phyloP scores from a whole-genome alignment of 2,888 invertebrate species.

The Xanthorhoe designata region DNA sequence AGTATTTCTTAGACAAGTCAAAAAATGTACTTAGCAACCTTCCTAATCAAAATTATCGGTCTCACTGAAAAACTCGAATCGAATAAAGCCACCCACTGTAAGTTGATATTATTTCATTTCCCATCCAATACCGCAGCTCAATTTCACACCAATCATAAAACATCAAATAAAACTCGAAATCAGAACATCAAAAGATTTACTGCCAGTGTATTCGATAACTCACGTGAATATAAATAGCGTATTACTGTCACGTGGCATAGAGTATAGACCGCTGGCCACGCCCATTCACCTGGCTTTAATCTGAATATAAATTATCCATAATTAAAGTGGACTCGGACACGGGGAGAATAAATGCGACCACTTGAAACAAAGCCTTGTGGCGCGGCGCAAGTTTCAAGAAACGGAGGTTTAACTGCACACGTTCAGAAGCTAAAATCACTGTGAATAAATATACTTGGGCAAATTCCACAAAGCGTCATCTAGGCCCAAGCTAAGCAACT shows the following conservation, averaged over 20 bases:
- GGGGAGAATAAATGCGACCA: slow-evolving; percentile 82
- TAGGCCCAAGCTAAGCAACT: no score
- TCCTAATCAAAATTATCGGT: no score
- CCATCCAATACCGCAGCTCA: not conserved
- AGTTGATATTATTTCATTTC: not conserved
- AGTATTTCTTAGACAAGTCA: not conserved
- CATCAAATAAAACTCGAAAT: slow-evolving; percentile 10
- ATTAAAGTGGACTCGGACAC: slow-evolving; percentile 83
- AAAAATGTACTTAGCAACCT: no score
- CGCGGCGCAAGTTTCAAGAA: slow-evolving; percentile 48
- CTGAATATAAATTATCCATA: slow-evolving; percentile 85
- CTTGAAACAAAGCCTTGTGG: slow-evolving; percentile 77
- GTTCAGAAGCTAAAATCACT: not conserved
- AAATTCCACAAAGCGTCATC: not conserved
- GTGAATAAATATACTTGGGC: not conserved
- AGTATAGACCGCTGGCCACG: slow-evolving; percentile 34
- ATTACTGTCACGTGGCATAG: slow-evolving; percentile 27
- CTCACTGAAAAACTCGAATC: not conserved
- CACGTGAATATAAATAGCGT: slow-evolving; percentile 24
- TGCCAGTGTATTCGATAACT: slow-evolving; percentile 11
- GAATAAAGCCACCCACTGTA: not conserved
- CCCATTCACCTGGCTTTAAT: slow-evolving; percentile 78
- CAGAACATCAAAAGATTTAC: slow-evolving; percentile 12
- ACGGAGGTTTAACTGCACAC: not conserved
- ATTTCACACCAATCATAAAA: slow-evolving; percentile 4